These are phyloP conservation scores for Chondrilla cf. caribensis DNA, from an alignment of 37 sponge, comb jelly and placozoan genomes.

Conservation along the genomic window DNA sequence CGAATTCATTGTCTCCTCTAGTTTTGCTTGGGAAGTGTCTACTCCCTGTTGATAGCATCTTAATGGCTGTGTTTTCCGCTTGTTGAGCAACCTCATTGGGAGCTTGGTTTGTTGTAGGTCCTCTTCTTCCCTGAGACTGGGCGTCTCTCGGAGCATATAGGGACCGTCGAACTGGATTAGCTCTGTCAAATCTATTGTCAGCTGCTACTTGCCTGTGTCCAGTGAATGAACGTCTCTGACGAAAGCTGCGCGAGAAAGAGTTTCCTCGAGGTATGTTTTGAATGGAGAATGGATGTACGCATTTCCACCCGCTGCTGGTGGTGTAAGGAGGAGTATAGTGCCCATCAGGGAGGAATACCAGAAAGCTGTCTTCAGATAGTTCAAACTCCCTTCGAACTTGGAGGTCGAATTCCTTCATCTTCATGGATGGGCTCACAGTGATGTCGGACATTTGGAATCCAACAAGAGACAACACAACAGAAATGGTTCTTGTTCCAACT, in stretches of 20 bases:
- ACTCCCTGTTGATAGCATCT: constrained; percentile 26
- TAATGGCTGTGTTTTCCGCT: constrained; percentile 7
- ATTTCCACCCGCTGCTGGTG: constrained; percentile 37
- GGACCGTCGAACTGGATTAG: background rate
- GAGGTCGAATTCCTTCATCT: constrained; percentile 40
- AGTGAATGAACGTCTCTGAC: constrained; percentile 1
- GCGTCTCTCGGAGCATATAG: background rate
- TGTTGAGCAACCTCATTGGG: background rate
- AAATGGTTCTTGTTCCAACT: background rate
- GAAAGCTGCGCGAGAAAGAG: constrained; percentile 33
- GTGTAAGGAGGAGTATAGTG: constrained; percentile 43
- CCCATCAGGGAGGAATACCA: constrained; percentile 38
- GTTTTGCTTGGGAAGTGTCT: constrained; percentile 45
- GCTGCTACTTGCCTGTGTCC: background rate
- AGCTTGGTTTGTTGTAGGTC: background rate
- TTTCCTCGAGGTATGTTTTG: constrained; percentile 19
- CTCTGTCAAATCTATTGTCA: background rate
- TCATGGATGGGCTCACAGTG: constrained; percentile 16
- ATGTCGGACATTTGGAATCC: constrained; percentile 27
- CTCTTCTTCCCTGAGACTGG: constrained; percentile 1
- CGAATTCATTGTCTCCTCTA: background rate
- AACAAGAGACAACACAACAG: constrained; percentile 43
- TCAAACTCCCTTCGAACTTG: constrained; percentile 22
- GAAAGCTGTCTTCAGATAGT: constrained; percentile 36
- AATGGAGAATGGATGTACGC: constrained; percentile 42